Evolutionary conservation across 2,797 vertebrate species (phyloP), one percentile per base, ranked within the genome.

Genomic region (Sternotherus odoratus): DNA sequence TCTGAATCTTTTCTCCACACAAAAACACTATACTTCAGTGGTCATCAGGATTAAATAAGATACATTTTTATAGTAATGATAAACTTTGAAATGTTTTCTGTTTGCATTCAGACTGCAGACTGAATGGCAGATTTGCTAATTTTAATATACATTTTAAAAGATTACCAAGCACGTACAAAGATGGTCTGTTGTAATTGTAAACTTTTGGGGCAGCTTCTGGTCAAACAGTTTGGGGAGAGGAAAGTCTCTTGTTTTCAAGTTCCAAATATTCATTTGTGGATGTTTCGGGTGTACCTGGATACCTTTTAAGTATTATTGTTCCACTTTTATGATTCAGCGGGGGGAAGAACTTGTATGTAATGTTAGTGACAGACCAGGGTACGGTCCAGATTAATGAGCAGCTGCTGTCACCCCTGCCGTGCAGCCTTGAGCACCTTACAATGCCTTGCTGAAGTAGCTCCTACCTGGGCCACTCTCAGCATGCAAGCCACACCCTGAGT

Each of bases 221-320:
- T 79, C 48, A 84, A n/a, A 46, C 69, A 19, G 1, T 39, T 1
- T 21, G 43, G 5, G 1, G 28, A 0, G 5, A 26, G n/a, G 39
- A 57, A 77, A 5, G 2, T 1, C 75, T 72, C 46, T 48, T 16
- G 28, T 16, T 82, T 85, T 69, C 50, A 89, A 0, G 33, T 56
- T 43, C 28, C 79, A 63, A 78, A 79, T 48, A 54, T 56, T 57
- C n/a, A 4, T 54, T 54, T 12, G 8, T 10, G 0, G 50, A 10
- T 82, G 15, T 80, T 63, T 15, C 56, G n/a, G 33, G 28, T 92
- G 94, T 54, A 23, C 4, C 43, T 26, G 77, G 91, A 28, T 60
- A 77, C n/a, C 11, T 72, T 77, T 63, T 88, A 26, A 24, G 19
- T 5, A 0, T 83, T 56, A 56, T 26, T 56, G 9, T 56, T 56